Base-by-base conservation (phyloP, 2,113 vertebrate species). In the Galeopterus variegatus region DNA sequence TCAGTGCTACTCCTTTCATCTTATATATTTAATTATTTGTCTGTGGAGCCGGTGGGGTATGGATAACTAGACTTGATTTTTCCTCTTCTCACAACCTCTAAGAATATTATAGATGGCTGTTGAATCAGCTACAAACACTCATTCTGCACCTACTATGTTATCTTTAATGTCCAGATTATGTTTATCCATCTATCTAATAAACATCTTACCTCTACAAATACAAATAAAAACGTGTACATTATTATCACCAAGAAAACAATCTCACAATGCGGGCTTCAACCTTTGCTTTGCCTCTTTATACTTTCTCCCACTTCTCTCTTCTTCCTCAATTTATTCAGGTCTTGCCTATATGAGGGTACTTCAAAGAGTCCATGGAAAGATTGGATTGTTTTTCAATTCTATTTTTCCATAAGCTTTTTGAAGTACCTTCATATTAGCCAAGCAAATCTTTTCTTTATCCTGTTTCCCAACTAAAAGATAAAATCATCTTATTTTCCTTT, bases 141-240 rank as follows among this genome's bases (percentile, higher is more conserved):
- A 50, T 50, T 73, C 12, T 58, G 8, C 0, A 23, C 0, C 10
- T n/a, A n/a, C 6, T 79, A 10, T n/a, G 26, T 17, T 17, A 8
- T 72, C 24, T 83, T 76, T 73, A 73, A 10, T 69, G 5, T 48
- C 23, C 21, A 86, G 14, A 50, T 13, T n/a, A 8, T 65, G 8
- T 60, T 73, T 36, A 45, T 19, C 11, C 15, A 23, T 23, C 50
- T 92, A 91, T 65, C n/a, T n/a, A 79, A 64, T 41, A 79, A 80
- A 60, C 41, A 2, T 3, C 33, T 76, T 75, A 36, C 10, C 3
- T 90, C 8, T 33, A 41, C 10, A 75, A 26, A 65, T 48, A 54
- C 28, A 76, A 60, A 48, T 48, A 84, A 90, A 21, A 95, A 58
- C 26, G 26, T 24, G 31, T 52, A 6, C 6, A 83, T 5, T 26